A percentile compares a stretch with the other conserved stretches of the same genome.
These are phyloP conservation scores for Piaya cayana DNA, from an alignment of 2,113 vertebrate species.

Conservation along the genomic window DNA sequence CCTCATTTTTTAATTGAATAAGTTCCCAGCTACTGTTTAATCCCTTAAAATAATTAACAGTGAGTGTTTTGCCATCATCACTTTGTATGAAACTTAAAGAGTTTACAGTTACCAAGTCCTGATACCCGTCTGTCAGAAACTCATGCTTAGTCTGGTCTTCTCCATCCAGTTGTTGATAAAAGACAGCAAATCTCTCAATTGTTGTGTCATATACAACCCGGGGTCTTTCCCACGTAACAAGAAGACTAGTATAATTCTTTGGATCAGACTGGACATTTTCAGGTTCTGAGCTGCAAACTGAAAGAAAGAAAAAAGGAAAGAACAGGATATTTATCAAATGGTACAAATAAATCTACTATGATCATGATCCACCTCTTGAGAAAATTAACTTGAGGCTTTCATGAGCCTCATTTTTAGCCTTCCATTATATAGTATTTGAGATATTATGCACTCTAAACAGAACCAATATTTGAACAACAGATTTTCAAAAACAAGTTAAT, in stretches of 20 bases:
- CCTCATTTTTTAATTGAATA: not conserved
- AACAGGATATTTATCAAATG: not conserved
- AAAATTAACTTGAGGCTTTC: not conserved
- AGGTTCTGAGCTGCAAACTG: constrained; percentile 97
- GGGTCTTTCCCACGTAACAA: constrained; percentile 94
- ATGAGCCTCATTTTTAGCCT: not conserved
- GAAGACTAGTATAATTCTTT: constrained; percentile 90
- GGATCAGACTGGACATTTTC: constrained; percentile 88
- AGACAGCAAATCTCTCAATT: constrained; percentile 93
- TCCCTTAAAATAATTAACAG: not conserved
- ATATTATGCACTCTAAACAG: not conserved
- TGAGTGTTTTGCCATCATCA: not conserved
- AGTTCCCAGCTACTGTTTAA: not conserved
- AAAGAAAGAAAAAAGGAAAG: not conserved
- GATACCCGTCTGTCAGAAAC: constrained; percentile 96
- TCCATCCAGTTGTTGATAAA: constrained; percentile 79
- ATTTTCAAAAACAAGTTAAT: not conserved
- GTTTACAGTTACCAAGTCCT: constrained; percentile 90
- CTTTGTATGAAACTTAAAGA: constrained; percentile 51
- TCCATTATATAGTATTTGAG: not conserved
- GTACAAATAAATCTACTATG: constrained; percentile 15
- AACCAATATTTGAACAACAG: not conserved
- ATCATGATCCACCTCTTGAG: not conserved
- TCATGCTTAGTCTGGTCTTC: constrained; percentile 79
- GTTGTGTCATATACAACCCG: constrained; percentile 89